Evolutionary conservation across 30 jellyfish, hydroid and myxozoan species (phyloP).

Genomic region (Clytia hemisphaerica): DNA sequence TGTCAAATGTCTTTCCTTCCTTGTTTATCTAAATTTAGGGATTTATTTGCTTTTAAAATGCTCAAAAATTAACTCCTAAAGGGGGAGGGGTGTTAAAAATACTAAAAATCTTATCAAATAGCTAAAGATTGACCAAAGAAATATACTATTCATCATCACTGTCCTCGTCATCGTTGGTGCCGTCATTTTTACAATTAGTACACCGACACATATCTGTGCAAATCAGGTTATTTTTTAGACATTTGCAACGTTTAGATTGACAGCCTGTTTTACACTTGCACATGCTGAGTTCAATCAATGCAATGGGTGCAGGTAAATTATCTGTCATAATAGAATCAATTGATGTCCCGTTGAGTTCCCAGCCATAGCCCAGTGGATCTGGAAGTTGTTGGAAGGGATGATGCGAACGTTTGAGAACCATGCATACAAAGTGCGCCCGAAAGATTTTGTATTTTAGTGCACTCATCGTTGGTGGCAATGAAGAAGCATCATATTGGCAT

Average conservation of each 20-base stretch:
- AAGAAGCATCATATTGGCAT: slow-evolving; percentile 17
- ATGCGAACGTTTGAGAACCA: slow-evolving; percentile 27
- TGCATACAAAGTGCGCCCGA: slow-evolving; percentile 15
- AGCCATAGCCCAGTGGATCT: not conserved
- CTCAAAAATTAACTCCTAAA: too few species aligned
- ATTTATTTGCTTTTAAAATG: too few species aligned
- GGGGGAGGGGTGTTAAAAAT: too few species aligned
- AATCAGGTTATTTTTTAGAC: not conserved
- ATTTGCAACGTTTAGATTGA: slow-evolving; percentile 9
- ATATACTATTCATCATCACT: slow-evolving; percentile 3
- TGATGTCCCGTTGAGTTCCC: slow-evolving; percentile 9
- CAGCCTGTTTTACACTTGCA: slow-evolving; percentile 13
- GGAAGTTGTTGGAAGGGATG: slow-evolving; percentile 8
- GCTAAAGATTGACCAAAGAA: too few species aligned
- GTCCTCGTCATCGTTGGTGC: not conserved
- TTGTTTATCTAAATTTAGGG: too few species aligned
- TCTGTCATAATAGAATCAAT: slow-evolving; percentile 21
- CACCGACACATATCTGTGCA: slow-evolving; percentile 25
- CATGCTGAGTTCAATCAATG: slow-evolving; percentile 5
- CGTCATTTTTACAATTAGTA: slow-evolving; percentile 7
- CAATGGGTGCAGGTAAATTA: slow-evolving; percentile 24
- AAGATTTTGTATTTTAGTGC: slow-evolving; percentile 13
- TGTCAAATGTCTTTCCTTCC: too few species aligned
- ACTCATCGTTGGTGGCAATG: slow-evolving; percentile 23
- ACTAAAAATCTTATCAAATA: too few species aligned